These are phyloP conservation scores for Melozone crissalis DNA, from an alignment of 2,113 vertebrate genomes.

Conservation along the genomic window DNA sequence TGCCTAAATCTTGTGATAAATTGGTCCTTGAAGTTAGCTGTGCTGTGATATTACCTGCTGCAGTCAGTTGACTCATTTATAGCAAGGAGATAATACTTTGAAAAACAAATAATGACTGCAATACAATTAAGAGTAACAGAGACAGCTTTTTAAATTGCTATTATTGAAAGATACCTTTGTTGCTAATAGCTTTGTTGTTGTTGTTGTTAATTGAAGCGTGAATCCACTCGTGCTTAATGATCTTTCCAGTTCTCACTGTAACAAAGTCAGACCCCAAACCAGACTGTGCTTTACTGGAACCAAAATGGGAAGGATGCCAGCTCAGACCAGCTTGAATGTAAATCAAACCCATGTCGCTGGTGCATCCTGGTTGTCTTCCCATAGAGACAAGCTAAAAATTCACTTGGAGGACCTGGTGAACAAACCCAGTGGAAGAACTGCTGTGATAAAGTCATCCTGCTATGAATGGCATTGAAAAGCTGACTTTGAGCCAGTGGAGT, in stretches of 20 bases:
- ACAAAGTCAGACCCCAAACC: neutral
- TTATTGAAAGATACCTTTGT: slow-evolving; percentile 14
- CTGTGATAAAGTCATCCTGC: neutral
- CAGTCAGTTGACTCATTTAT: neutral
- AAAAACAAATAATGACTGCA: neutral
- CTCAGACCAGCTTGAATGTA: neutral
- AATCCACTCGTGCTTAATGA: neutral
- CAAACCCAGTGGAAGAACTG: neutral
- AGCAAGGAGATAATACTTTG: neutral
- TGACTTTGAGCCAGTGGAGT: neutral
- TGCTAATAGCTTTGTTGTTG: neutral
- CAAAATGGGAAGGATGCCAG: neutral
- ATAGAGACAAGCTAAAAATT: neutral
- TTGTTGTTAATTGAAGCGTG: neutral
- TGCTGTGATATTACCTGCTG: neutral
- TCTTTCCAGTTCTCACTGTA: neutral
- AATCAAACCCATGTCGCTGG: neutral
- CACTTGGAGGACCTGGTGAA: neutral
- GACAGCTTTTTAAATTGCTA: neutral
- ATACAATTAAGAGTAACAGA: neutral
- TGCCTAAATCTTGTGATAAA: neutral
- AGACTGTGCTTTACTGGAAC: neutral
- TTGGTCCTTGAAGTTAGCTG: neutral
- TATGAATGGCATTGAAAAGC: neutral
- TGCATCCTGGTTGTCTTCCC: neutral